These are phyloP conservation scores for Hoplias malabaricus DNA, from an alignment of 2,113 vertebrate species.

Conservation along the genomic window DNA sequence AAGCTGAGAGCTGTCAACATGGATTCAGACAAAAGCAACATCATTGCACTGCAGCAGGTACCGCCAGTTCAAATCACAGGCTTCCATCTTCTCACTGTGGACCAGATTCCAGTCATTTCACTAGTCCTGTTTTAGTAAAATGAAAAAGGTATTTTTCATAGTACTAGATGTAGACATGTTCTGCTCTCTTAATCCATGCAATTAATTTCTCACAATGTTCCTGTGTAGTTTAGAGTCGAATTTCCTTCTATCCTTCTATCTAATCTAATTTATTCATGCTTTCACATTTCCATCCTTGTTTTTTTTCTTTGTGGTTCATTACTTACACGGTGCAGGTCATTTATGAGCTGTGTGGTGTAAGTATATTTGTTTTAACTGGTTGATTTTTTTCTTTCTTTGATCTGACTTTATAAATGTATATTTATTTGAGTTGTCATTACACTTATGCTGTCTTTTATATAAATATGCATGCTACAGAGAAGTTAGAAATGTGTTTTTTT, in stretches of 20 bases:
- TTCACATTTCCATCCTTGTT: constrained; percentile 38
- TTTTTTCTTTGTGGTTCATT: constrained; percentile 45
- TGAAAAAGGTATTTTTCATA: too few relatives aligned
- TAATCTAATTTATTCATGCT: constrained; percentile 34
- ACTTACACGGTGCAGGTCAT: constrained; percentile 72
- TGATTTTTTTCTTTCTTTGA: too few relatives aligned
- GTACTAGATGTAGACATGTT: too few relatives aligned
- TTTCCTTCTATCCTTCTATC: not conserved
- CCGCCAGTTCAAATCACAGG: not conserved
- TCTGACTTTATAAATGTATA: too few relatives aligned
- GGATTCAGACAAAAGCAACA: constrained; percentile 87
- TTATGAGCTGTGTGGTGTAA: constrained; percentile 79
- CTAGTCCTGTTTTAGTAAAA: not conserved
- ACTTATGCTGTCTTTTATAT: not conserved
- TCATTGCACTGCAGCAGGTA: constrained; percentile 93
- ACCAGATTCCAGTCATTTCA: not conserved
- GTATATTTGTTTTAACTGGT: constrained; percentile 40
- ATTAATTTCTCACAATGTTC: not conserved
- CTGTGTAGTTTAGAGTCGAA: not conserved
- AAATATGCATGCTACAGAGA: not conserved
- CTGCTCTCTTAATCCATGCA: not conserved
- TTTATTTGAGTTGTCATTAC: too few relatives aligned
- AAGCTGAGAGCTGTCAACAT: constrained; percentile 84
- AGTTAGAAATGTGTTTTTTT: not conserved
- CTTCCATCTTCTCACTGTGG: not conserved